Evolutionary conservation across 2,888 invertebrate genomes (phyloP).

Genomic region (Xanthia icteritia): DNA sequence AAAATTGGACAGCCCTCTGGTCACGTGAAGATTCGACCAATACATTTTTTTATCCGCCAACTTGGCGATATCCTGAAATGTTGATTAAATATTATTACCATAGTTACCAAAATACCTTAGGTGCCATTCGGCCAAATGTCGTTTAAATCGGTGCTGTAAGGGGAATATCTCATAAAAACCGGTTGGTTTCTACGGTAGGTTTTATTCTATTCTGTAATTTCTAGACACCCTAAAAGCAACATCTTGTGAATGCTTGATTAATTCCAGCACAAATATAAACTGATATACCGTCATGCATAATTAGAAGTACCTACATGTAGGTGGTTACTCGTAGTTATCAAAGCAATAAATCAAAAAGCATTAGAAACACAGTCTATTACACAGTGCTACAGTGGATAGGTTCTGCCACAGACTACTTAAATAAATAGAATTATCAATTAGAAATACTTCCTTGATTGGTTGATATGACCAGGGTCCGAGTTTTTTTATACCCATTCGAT

Average conservation of each 20-base stretch:
- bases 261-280: not conserved
- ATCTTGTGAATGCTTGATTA: not conserved
- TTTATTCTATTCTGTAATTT: not conserved
- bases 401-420: conserved; percentile 9
- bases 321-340: conserved; percentile 24
- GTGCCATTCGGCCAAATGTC: too few relatives aligned
- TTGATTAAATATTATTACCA: not conserved
- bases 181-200: not conserved
- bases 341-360: conserved; percentile 51
- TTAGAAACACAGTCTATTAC: conserved; percentile 55
- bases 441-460: not conserved
- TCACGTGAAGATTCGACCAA: too few relatives aligned
- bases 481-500: not conserved
- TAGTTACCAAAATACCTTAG: not conserved
- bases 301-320: not conserved
- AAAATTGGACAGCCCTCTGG: too few relatives aligned
- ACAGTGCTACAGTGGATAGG: conserved; percentile 31
- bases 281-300: not conserved
- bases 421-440: not conserved
- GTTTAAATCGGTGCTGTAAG: not conserved
- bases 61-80: too few relatives aligned
- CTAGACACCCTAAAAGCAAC: not conserved
- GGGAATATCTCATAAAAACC: not conserved
- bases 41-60: too few relatives aligned
- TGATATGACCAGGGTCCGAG: not conserved